Evolutionary conservation across 2,113 vertebrate genomes (phyloP).

Genomic region (Psephotus haematonotus): DNA sequence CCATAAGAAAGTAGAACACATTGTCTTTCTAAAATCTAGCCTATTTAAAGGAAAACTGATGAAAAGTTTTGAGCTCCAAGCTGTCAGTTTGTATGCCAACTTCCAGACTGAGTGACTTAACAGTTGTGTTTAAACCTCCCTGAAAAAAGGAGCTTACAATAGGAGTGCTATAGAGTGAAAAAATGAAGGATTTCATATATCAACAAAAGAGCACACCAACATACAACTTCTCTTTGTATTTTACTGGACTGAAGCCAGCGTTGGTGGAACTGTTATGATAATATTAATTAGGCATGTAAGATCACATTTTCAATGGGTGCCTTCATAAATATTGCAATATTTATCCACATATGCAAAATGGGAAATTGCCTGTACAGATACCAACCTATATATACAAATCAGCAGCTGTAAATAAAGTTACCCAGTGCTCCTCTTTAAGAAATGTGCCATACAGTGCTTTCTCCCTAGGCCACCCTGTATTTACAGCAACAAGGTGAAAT

Average conservation of each 20-base stretch:
- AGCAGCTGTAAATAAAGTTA: neutral
- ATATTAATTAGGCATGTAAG: constrained; percentile 57
- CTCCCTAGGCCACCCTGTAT: neutral
- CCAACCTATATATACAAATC: neutral
- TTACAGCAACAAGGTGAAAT: neutral
- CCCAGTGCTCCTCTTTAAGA: neutral
- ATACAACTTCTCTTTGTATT: constrained; percentile 54
- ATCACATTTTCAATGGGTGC: constrained; percentile 50
- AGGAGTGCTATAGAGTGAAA: constrained; percentile 32
- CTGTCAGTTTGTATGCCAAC: constrained; percentile 28
- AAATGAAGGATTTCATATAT: constrained; percentile 31
- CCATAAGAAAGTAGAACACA: neutral
- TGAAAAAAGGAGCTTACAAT: constrained; percentile 25
- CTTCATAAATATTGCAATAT: constrained; percentile 18
- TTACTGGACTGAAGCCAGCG: neutral
- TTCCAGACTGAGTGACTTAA: constrained; percentile 39
- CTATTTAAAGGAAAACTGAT: constrained; percentile 24
- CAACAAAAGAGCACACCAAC: constrained; percentile 48
- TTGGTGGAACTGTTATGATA: constrained; percentile 43
- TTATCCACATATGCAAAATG: constrained; percentile 1
- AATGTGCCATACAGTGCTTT: neutral
- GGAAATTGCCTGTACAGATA: constrained; percentile 7
- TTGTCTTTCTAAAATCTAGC: neutral
- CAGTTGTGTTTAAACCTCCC: constrained; percentile 18
- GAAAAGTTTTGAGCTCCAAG: constrained; percentile 37